Evolutionary conservation across 2,113 vertebrate species (phyloP), one percentile per base, ranked within the genome.

Genomic region (Corythornis madagascariensis): DNA sequence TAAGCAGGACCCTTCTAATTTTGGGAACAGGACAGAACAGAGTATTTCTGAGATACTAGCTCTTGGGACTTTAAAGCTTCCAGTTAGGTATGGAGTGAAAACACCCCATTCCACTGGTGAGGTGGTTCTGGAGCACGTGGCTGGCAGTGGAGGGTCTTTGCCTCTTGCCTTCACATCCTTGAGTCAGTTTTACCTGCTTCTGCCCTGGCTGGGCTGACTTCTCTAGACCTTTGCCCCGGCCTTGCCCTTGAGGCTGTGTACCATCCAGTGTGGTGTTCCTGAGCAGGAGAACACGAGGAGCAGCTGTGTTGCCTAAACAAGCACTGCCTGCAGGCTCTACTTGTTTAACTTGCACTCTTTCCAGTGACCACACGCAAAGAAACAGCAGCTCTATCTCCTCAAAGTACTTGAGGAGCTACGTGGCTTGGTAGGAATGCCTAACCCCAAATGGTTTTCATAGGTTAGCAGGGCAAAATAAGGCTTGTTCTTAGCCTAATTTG

Each of bases 361-460:
- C 95, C 96, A 96, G 95, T 92, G 94, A 96, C 95, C 95, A 95
- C 95, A 95, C 26, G 19, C 82, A 50, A 85, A 87, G 95, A 76
- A 96, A 94, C 94, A 89, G 91, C 89, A 86, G 92, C 90, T 95
- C 82, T 89, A 94, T 89, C 95, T 94, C 85, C 85, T 91, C 64
- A 89, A 92, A 93, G 74, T 57, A 79, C 91, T 94, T 63, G 88
- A 89, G 64, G 66, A 91, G 90, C 94, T 92, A 92, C 73, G 93
- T 95, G 95, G 95, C 95, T 92, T 94, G 64, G 88, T 94, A 86
- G 92, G 85, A 95, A 92, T 95, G 92, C 94, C 85, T 95, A 92
- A 95, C 90, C 95, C 95, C 94, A 95, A 80, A 94, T 66, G 93
- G 93, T 82, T 95, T 79, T 95, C 93, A 47, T 92, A 91, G 89